Evolutionary conservation across 2,113 vertebrate species (phyloP).

Genomic region (Vulpes ferrilata): DNA sequence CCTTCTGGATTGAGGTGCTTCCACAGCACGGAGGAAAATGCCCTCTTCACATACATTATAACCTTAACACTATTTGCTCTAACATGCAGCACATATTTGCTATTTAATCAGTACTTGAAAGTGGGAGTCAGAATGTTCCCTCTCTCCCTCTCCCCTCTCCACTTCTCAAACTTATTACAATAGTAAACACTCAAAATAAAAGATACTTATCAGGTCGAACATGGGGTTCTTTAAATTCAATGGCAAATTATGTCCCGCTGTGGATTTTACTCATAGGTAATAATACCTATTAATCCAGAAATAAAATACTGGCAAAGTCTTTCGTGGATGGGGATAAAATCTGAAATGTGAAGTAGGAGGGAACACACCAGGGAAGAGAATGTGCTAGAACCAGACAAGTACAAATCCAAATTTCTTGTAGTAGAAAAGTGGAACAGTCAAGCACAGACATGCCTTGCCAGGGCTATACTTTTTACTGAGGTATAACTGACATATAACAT

Average conservation of each 20-base stretch:
- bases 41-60: neutral
- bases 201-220: neutral
- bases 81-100: neutral
- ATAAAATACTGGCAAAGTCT: neutral
- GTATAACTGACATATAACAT: neutral
- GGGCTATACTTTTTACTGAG: neutral
- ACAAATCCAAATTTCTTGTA: neutral
- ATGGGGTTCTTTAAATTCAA: slow-evolving; percentile 17
- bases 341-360: neutral
- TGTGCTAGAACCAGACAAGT: neutral
- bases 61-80: neutral
- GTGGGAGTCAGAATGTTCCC: neutral
- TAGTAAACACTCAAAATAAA: slow-evolving; percentile 29
- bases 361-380: neutral
- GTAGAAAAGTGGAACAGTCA: neutral
- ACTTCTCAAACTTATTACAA: neutral
- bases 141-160: neutral
- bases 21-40: neutral
- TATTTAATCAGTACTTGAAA: neutral
- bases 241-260: neutral
- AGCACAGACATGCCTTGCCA: neutral
- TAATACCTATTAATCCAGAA: slow-evolving; percentile 23
- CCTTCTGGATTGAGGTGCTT: neutral
- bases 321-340: neutral
- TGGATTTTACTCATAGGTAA: slow-evolving; percentile 18